A percentile compares a stretch with the other conserved stretches of the same genome.
Evolutionary conservation across 2,797 vertebrate genomes (phyloP).

Genomic region (Coreius guichenoti): DNA sequence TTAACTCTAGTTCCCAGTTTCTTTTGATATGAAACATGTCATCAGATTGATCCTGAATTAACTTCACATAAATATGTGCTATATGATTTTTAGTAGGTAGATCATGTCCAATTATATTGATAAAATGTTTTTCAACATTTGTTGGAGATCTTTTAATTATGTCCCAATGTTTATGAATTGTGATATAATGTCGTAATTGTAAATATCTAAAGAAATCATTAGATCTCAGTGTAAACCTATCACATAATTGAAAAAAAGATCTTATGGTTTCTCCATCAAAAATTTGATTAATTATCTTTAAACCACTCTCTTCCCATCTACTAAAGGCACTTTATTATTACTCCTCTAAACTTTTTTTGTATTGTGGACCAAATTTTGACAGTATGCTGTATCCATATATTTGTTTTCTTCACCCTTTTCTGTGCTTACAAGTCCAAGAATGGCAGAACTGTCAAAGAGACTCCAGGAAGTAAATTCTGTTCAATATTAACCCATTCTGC

Average conservation of each 20-base stretch:
- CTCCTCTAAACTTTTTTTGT: neutral
- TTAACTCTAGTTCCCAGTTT: neutral
- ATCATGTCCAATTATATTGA: too few relatives aligned
- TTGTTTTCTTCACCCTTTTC: neutral
- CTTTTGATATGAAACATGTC: neutral
- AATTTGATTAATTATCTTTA: too few relatives aligned
- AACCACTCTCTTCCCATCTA: too few relatives aligned
- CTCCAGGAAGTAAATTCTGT: neutral
- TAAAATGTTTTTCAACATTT: neutral
- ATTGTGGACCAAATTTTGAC: neutral
- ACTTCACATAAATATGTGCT: neutral
- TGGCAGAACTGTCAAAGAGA: neutral
- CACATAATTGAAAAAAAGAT: too few relatives aligned
- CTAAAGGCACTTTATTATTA: neutral
- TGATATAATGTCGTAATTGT: too few relatives aligned
- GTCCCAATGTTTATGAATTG: too few relatives aligned
- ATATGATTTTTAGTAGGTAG: neutral
- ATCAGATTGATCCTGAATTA: neutral
- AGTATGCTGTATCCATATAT: neutral
- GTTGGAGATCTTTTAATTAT: too few relatives aligned
- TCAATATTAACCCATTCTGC: slow-evolving; percentile 2
- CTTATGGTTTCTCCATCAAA: too few relatives aligned
- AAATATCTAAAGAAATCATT: too few relatives aligned
- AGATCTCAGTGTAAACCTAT: too few relatives aligned
- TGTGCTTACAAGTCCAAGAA: too few relatives aligned